These are phyloP conservation scores for Megaceryle maxima DNA, from an alignment of 2,113 vertebrate species.

Conservation along the genomic window DNA sequence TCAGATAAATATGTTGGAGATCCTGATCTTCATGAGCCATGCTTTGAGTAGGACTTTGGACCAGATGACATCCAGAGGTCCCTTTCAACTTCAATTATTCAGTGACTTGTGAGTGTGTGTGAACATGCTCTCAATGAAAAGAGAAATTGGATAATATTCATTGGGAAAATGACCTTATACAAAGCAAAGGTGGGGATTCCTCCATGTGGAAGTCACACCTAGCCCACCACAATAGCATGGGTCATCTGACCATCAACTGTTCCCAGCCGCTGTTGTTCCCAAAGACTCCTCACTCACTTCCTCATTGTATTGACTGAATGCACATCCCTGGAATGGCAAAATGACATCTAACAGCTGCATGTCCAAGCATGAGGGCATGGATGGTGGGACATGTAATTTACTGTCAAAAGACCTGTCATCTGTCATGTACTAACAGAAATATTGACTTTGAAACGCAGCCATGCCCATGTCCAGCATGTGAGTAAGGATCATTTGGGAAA, in stretches of 20 bases:
- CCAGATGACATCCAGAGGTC: background rate
- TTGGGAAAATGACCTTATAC: background rate
- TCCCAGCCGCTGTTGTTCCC: background rate
- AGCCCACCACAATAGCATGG: background rate
- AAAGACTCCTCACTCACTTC: background rate
- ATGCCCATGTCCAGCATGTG: background rate
- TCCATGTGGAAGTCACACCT: background rate
- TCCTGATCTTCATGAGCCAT: background rate
- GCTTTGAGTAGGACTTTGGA: background rate
- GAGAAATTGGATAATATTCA: background rate
- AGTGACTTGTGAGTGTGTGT: background rate
- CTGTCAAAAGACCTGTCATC: background rate
- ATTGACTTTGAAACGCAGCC: background rate
- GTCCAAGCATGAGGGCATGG: background rate
- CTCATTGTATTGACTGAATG: fast-evolving
- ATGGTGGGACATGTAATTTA: background rate
- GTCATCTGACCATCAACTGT: background rate
- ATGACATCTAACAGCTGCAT: background rate
- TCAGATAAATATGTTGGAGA: background rate
- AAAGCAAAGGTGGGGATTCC: background rate
- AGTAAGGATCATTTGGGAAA: background rate
- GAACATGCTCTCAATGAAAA: background rate
- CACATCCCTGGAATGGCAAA: background rate
- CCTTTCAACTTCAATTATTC: background rate
- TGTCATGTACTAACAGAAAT: background rate